Conservation (phyloP, 2,797 vertebrate species). For the Gymnocypris eckloni region DNA sequence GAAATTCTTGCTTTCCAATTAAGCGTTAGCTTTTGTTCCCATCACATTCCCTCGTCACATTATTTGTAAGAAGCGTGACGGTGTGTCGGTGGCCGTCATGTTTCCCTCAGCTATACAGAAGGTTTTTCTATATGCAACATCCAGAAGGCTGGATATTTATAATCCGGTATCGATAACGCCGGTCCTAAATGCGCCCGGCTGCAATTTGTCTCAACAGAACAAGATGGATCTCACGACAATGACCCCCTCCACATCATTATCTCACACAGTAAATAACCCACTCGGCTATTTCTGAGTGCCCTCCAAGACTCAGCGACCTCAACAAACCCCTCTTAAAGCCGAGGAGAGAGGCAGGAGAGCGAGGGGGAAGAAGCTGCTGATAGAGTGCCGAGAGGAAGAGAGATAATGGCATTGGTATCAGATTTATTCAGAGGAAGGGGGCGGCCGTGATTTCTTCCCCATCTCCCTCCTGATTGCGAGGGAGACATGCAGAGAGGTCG, state of each 20-base stretch:
- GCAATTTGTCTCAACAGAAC: conserved; percentile 62
- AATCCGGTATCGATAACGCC: conserved; percentile 17
- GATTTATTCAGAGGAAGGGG: conserved; percentile 89
- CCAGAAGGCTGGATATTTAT: conserved; percentile 26
- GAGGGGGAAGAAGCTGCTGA: conserved; percentile 62
- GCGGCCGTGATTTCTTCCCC: conserved; percentile 81
- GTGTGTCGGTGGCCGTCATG: background rate
- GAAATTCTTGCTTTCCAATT: conserved; percentile 12
- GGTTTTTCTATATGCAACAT: background rate
- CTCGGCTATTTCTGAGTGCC: conserved; percentile 50
- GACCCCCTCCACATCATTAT: conserved; percentile 61
- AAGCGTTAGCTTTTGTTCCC: background rate
- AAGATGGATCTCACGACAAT: conserved; percentile 40
- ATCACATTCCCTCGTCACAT: background rate
- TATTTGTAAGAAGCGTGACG: conserved; percentile 7
- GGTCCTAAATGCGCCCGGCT: conserved; percentile 21
- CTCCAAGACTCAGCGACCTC: conserved; percentile 27
- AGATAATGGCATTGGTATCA: conserved; percentile 93
- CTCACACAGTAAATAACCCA: conserved; percentile 53
- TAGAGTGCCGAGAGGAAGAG: conserved; percentile 66
- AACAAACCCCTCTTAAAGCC: conserved; percentile 47
- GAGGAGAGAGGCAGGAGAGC: conserved; percentile 65
- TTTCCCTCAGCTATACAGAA: background rate
- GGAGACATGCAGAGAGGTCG: conserved; percentile 96
- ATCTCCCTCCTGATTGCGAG: conserved; percentile 86